phyloP scores from a whole-genome alignment of 2,888 invertebrate genomes.

The Melikaiella ostensackeni region DNA sequence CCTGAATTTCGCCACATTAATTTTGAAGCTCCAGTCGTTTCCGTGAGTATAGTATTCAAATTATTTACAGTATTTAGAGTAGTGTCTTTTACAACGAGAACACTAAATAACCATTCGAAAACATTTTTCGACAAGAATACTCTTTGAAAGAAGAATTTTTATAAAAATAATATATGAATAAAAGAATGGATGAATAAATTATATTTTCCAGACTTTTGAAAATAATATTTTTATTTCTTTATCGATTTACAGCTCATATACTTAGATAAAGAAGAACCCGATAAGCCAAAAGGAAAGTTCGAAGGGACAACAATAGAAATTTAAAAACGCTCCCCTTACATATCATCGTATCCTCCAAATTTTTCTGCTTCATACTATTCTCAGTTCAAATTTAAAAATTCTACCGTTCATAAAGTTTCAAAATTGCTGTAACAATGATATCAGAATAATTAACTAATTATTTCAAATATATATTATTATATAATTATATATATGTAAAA shows the following conservation, averaged over 20 bases:
- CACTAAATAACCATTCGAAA: no score
- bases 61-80: no score
- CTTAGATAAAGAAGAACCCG: constrained; percentile 57
- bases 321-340: constrained; percentile 28
- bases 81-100: no score
- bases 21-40: constrained; percentile 63
- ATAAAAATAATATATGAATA: no score
- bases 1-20: constrained; percentile 78
- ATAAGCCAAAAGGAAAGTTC: constrained; percentile 44
- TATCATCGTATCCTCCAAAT: neutral
- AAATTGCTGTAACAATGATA: neutral
- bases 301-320: constrained; percentile 49
- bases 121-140: no score
- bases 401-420: neutral
- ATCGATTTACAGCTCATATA: constrained; percentile 61
- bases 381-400: neutral
- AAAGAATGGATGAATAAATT: no score
- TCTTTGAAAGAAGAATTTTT: no score
- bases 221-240: neutral
- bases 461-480: no score
- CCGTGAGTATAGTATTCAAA: constrained; percentile 51
- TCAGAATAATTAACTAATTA: neutral
- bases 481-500: no score
- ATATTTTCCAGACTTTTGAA: no score
- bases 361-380: neutral